Base-by-base conservation (phyloP, 2,797 vertebrate species). In the Eulemur coronatus region DNA sequence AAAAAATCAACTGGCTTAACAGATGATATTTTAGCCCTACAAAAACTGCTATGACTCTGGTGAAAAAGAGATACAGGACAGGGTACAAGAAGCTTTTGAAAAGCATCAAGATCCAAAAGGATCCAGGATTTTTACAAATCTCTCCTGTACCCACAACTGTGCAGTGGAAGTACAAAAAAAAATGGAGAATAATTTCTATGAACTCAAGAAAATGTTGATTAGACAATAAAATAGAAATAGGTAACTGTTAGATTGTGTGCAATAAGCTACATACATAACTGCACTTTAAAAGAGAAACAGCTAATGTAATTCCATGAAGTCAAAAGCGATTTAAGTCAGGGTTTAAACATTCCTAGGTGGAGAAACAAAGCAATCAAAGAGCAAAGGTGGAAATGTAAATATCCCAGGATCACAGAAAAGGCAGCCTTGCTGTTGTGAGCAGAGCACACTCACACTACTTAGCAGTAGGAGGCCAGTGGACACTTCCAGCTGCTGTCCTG, bases 1-100 rank as follows among this genome's bases (percentile, higher is more conserved):
- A 26, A 70, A 96, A 91, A 92, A 59, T 38, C 52, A 88, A 65
- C 50, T 38, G 33, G 22, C 17, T 96, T 95, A 94, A 79, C 24
- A 86, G 48, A 76, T 65, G 69, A 81, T 4, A 75, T 61, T 97
- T 79, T 80, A 81, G 7, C 13, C 76, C 48, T 57, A 10, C n/a
- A 85, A 72, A 89, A 14, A 7, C 55, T 80, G 33, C 38, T n/a
- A 30, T 78, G 63, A 91, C 61, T 93, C 50, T 38, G 7, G 63
- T 86, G 28, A 35, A 88, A 92, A 78, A 65, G 59, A 93, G 13
- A 78, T 24, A 20, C 55, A 94, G 28, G 28, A 78, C 69, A 91
- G 79, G 41, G 5, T 84, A 86, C 30, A 93, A 82, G 55, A 81
- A 94, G 75, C 24, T 92, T 82, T 48, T 43, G 20, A 67, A 96